Conservation (phyloP, 2,888 invertebrate species). For the Exephanes ischioxanthus region DNA sequence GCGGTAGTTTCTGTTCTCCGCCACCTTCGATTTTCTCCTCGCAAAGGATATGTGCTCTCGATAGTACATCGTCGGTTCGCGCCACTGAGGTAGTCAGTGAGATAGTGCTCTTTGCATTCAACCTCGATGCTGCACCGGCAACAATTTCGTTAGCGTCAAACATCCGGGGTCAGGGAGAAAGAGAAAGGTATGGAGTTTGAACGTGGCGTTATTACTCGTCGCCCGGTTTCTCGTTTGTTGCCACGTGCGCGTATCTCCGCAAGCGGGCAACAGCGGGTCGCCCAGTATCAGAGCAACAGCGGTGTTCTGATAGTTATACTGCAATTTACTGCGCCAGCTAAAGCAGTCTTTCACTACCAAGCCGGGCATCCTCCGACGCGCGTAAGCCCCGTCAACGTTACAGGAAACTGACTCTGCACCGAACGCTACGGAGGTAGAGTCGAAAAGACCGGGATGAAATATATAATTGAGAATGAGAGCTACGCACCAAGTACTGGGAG, state of each 20-base stretch:
- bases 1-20: no score
- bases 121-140: constrained; percentile 37
- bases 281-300: constrained; percentile 35
- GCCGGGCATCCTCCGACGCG: no score
- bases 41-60: no score
- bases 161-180: constrained; percentile 27
- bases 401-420: constrained; percentile 5
- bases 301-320: constrained; percentile 24
- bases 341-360: no score
- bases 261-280: constrained; percentile 45
- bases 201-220: constrained; percentile 49
- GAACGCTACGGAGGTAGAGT: not conserved
- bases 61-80: no score
- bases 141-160: constrained; percentile 67
- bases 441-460: not conserved
- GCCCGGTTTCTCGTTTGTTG: constrained; percentile 52
- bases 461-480: not conserved
- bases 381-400: no score
- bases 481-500: not conserved
- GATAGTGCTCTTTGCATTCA: constrained; percentile 64
- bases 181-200: not conserved
- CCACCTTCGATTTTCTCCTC: no score
- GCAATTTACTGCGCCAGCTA: not conserved
- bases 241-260: constrained; percentile 35
- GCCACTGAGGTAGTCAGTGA: no score